A percentile compares a stretch with the other conserved stretches of the same genome.
Evolutionary conservation across 1,140 invertebrate species (phyloP).

Genomic region (Drosophila truncata): DNA sequence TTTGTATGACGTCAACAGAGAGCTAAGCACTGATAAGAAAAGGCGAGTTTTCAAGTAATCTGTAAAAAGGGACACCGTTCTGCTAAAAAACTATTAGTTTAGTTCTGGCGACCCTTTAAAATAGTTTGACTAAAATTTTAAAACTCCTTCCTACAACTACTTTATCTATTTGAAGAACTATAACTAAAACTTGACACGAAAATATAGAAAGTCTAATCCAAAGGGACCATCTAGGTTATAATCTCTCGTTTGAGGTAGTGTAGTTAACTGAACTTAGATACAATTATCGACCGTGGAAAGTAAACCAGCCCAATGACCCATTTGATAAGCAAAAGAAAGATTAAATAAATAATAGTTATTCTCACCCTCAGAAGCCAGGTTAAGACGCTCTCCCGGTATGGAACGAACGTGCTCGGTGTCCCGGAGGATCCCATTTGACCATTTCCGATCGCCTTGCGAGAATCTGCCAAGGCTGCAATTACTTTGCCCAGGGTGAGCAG

Average conservation of each 20-base stretch:
- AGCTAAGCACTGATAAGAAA: not conserved
- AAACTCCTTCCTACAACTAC: too few relatives aligned
- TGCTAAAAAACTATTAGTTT: not conserved
- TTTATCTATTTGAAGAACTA: too few relatives aligned
- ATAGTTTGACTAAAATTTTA: too few relatives aligned
- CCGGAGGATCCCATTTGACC: constrained; percentile 57
- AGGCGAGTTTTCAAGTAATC: not conserved
- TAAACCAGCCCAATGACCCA: constrained; percentile 38
- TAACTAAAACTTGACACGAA: too few relatives aligned
- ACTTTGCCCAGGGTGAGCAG: constrained; percentile 94
- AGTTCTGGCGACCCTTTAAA: too few relatives aligned
- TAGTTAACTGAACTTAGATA: not conserved
- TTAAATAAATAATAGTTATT: constrained; percentile 11
- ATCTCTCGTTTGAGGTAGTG: too few relatives aligned
- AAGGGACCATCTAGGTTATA: not conserved
- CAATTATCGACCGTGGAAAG: constrained; percentile 18
- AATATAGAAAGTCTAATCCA: not conserved
- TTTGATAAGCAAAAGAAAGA: constrained; percentile 22
- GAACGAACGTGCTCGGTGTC: constrained; percentile 89
- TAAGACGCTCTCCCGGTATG: constrained; percentile 95
- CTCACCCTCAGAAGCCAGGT: constrained; percentile 92
- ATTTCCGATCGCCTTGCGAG: constrained; percentile 85
- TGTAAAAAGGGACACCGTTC: not conserved
- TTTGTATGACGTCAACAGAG: not conserved
- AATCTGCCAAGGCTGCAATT: constrained; percentile 87